These are phyloP conservation scores for Trachelipus rathkii DNA, from an alignment of 1,140 invertebrate genomes.

Conservation along the genomic window DNA sequence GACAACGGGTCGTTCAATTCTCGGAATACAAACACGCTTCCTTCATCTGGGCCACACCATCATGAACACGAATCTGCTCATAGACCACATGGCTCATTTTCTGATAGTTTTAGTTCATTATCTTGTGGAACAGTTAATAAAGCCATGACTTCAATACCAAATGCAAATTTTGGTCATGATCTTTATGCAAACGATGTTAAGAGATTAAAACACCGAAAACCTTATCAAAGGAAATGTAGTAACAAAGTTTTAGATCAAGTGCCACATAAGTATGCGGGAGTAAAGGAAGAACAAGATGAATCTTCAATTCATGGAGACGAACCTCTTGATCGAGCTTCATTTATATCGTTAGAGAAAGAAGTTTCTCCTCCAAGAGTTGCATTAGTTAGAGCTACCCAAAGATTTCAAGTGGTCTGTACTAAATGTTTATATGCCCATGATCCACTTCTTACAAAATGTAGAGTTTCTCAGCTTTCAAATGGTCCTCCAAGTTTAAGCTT, in stretches of 20 bases:
- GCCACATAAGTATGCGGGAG: not conserved
- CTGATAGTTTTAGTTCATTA: constrained; percentile 38
- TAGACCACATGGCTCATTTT: constrained; percentile 35
- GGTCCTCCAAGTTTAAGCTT: constrained; percentile 19
- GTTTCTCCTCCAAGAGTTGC: constrained; percentile 33
- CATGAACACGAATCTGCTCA: constrained; percentile 32
- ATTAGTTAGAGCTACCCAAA: constrained; percentile 34
- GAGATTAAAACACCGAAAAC: constrained; percentile 5
- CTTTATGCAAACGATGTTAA: not conserved
- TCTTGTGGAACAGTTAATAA: constrained; percentile 36
- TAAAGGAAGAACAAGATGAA: constrained; percentile 5
- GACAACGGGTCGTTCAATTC: constrained; percentile 42
- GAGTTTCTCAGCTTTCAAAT: not conserved
- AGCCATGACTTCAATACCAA: not conserved
- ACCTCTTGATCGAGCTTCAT: not conserved
- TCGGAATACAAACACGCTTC: constrained; percentile 40
- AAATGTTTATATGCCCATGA: constrained; percentile 38
- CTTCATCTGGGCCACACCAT: constrained; percentile 17
- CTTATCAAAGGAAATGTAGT: not conserved
- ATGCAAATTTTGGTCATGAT: not conserved
- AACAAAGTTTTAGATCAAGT: not conserved
- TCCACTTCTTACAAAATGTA: constrained; percentile 38
- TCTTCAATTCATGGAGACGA: not conserved
- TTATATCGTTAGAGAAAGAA: not conserved
- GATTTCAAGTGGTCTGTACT: constrained; percentile 39